Conservation (phyloP, 2,888 invertebrate species). For the Heliconius aoede region DNA sequence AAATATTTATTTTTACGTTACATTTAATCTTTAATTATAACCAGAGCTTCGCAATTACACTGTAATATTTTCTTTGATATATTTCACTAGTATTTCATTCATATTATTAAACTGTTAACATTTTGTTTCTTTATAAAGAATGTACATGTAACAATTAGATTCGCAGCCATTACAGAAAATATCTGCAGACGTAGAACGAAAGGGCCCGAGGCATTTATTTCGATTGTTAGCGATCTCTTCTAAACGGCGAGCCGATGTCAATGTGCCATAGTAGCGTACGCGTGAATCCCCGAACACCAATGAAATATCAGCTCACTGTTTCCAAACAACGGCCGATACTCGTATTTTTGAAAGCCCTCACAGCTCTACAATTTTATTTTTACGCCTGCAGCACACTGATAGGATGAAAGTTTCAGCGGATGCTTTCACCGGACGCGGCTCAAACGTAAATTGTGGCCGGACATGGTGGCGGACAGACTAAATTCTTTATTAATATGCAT, state of each 20-base stretch:
- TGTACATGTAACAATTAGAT: background rate
- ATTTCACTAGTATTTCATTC: background rate
- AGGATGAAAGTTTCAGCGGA: constrained; percentile 78
- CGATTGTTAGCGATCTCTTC: constrained; percentile 37
- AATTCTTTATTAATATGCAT: constrained; percentile 16
- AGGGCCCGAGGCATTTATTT: constrained; percentile 37
- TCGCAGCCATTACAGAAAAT: constrained; percentile 17
- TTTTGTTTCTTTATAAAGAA: background rate
- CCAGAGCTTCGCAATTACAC: background rate
- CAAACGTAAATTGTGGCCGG: constrained; percentile 64
- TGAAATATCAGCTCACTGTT: constrained; percentile 47
- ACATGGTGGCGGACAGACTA: constrained; percentile 6
- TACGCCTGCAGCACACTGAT: constrained; percentile 78
- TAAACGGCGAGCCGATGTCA: constrained; percentile 40
- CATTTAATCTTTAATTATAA: background rate
- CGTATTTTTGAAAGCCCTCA: constrained; percentile 43
- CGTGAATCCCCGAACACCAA: constrained; percentile 39
- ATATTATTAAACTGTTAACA: background rate
- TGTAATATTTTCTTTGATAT: background rate
- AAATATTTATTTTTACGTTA: background rate
- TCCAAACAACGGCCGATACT: constrained; percentile 36
- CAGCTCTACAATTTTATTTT: constrained; percentile 73
- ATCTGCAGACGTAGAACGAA: constrained; percentile 35
- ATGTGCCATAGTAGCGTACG: constrained; percentile 38
- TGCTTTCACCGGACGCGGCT: constrained; percentile 66